These are phyloP conservation scores for Drosophila nr. medialis DNA, from an alignment of 2,888 invertebrate species.

Conservation along the genomic window DNA sequence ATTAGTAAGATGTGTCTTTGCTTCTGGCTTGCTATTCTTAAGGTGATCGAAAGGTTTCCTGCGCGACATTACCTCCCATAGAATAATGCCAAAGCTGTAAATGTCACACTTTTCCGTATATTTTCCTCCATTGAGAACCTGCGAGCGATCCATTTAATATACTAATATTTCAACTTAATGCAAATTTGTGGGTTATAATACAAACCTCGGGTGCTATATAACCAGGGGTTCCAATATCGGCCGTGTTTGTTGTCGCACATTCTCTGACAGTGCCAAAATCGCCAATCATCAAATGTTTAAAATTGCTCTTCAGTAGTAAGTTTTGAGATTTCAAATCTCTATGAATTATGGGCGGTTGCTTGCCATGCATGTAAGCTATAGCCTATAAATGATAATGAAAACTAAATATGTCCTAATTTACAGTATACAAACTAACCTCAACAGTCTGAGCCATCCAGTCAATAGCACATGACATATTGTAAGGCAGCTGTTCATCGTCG, in stretches of 20 bases:
- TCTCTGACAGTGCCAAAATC: slow-evolving; percentile 31
- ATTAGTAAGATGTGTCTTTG: accelerated
- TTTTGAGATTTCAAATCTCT: slow-evolving; percentile 39
- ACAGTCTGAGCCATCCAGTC: neutral
- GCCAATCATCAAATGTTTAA: slow-evolving; percentile 11
- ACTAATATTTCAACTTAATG: neutral
- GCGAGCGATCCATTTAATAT: neutral
- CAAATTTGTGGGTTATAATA: neutral
- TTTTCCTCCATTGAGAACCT: accelerated
- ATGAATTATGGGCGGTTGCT: slow-evolving; percentile 5
- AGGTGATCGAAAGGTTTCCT: slow-evolving; percentile 26
- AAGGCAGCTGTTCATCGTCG: neutral
- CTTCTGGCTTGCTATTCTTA: accelerated
- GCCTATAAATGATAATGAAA: neutral
- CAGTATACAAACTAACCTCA: neutral
- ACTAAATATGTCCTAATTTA: neutral
- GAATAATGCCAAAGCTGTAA: slow-evolving; percentile 31
- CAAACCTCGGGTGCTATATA: slow-evolving; percentile 39
- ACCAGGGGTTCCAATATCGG: neutral
- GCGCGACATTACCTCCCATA: slow-evolving; percentile 24
- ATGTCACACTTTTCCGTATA: slow-evolving; percentile 32
- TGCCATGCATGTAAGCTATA: slow-evolving; percentile 16
- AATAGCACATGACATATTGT: neutral
- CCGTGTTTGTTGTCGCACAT: slow-evolving; percentile 3
- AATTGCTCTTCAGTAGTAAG: slow-evolving; percentile 12